phyloP scores from a whole-genome alignment of 2,113 vertebrate genomes.

The Polyodon spathula region DNA sequence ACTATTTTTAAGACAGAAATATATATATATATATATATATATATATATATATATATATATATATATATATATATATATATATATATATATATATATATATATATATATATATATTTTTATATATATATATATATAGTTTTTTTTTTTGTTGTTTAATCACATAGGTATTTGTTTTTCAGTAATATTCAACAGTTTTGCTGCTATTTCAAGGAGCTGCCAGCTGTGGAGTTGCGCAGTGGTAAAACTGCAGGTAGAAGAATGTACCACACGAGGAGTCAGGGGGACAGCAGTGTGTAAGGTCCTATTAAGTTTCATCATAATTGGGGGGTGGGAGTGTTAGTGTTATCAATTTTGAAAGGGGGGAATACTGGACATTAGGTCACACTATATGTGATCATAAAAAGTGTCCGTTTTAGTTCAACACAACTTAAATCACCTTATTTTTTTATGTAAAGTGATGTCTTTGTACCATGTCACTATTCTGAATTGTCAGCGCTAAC shows the following conservation, averaged over 20 bases:
- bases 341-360: constrained; percentile 7
- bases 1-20: no score
- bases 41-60: no score
- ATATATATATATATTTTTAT: no score
- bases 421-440: no score
- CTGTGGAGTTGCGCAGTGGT: constrained; percentile 88
- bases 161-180: constrained; percentile 43
- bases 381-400: no score
- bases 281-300: constrained; percentile 91
- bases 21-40: no score
- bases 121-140: no score
- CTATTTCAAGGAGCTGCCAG: constrained; percentile 95
- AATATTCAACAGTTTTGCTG: constrained; percentile 96
- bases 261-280: constrained; percentile 96
- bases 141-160: background rate
- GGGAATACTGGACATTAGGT: background rate
- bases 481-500: background rate
- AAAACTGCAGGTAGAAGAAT: constrained; percentile 88
- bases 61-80: no score
- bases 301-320: constrained; percentile 25
- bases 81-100: no score
- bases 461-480: background rate
- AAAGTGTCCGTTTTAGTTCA: no score
- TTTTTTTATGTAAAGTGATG: no score
- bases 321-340: constrained; percentile 9